Percentiles rank a stretch among this genome's conserved stretches.
phyloP scores from a whole-genome alignment of 2,797 vertebrate genomes.

The Lindbergichthys nudifrons region DNA sequence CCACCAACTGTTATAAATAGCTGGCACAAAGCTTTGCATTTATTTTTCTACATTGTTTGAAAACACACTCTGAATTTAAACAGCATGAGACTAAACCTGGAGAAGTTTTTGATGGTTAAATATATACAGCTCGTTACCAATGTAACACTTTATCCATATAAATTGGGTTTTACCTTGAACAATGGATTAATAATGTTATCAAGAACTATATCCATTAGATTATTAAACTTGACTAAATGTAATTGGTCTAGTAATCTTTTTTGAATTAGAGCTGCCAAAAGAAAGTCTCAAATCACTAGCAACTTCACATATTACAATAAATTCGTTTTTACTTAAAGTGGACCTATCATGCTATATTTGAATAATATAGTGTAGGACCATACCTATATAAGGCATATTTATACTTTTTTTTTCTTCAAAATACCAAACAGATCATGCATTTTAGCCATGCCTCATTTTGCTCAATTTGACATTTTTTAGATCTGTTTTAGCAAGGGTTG shows the following conservation, averaged over 20 bases:
- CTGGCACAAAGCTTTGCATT: no score
- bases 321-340: background rate
- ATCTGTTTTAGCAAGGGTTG: no score
- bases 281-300: background rate
- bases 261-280: background rate
- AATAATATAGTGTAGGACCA: no score
- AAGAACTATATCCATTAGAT: background rate
- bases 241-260: no score
- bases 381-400: no score
- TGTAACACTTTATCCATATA: background rate
- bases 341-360: no score
- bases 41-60: background rate
- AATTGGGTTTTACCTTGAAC: background rate
- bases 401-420: no score
- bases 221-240: background rate
- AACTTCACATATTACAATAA: no score
- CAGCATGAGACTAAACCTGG: background rate
- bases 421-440: no score
- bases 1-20: no score
- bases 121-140: background rate
- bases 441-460: no score
- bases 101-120: background rate
- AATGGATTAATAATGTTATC: background rate
- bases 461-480: no score
- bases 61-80: background rate